Base-by-base conservation (phyloP, 2,888 invertebrate species). In the Spodoptera picta region DNA sequence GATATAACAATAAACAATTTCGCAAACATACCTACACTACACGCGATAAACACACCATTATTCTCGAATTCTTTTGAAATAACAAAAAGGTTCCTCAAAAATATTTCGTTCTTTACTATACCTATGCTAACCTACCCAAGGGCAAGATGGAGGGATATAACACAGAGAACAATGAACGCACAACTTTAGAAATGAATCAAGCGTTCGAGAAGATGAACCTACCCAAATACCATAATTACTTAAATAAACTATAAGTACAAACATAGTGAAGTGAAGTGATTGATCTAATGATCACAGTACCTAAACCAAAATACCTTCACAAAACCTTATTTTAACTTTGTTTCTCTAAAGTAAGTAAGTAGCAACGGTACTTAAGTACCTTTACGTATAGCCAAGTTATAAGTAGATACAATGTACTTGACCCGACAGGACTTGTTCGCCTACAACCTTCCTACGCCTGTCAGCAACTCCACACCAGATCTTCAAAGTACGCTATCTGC, bases 371-470 rank as follows among this genome's bases (percentile, higher is more conserved):
- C 55, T 23, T 41, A 5, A 52, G 51, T 54, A 48, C 31, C 51
- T 68, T 55, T 19, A 62, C 60, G 60, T 57, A 71, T 56, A 51
- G 51, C 23, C n/a, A 47, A 27, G 36, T 36, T 9, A 36, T 36
- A 36, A 9, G 36, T 36, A 46, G 47, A 48, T 46, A 43, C 53
- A 43, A 58, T 67, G 71, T 72, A 68, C 71, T 77, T 80, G 78
- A 77, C 73, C 77, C 60, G 66, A 51, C 50, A 71, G 66, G 56
- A 65, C 79, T 50, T 5, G 82, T 69, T 68, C 80, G 70, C 82
- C 83, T 64, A 83, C 83, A 70, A 60, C 23, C 60, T 53, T 24
- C 80, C 81, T 70, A 80, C 80, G 64, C 79, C 55, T 72, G 55
- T 72, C 69, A 67, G 60, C 72, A 62, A n/a, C 47, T 66, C 59